A percentile compares a stretch with the other conserved stretches of the same genome.
Evolutionary conservation across 2,113 vertebrate species (phyloP).

Genomic region (Cepphus grylle): DNA sequence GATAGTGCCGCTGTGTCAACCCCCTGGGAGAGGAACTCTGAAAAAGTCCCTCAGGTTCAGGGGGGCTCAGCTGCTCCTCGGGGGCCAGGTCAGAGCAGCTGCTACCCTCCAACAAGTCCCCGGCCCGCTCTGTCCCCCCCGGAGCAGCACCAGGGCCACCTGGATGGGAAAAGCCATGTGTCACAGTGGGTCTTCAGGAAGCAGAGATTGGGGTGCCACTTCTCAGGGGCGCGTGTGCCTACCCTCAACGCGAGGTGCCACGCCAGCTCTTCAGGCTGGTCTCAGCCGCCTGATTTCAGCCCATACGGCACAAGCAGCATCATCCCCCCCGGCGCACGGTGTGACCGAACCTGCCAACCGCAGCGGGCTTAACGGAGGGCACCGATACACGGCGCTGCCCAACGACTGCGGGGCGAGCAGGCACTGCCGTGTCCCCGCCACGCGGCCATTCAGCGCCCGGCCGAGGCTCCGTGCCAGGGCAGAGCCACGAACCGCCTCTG

Average conservation of each 20-base stretch:
- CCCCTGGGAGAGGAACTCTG: neutral
- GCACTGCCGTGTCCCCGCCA: neutral
- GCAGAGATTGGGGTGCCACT: neutral
- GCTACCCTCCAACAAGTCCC: neutral
- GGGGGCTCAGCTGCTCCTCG: neutral
- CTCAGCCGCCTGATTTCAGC: neutral
- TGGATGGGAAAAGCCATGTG: accelerated
- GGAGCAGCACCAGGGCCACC: neutral
- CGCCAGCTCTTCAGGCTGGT: neutral
- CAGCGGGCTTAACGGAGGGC: accelerated
- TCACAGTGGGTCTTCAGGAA: neutral
- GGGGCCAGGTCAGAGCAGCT: neutral
- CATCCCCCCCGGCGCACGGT: accelerated
- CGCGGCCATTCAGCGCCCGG: neutral
- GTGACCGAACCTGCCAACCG: neutral
- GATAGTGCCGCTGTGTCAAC: neutral
- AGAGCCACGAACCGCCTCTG: neutral
- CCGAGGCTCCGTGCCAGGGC: neutral
- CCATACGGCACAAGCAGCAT: accelerated
- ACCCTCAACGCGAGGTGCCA: neutral
- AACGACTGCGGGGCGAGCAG: accelerated
- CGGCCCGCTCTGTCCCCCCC: neutral
- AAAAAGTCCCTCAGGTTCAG: neutral
- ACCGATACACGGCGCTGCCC: accelerated
- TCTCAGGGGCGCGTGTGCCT: accelerated